These are phyloP conservation scores for Erebia ligea DNA, from an alignment of 2,888 invertebrate species.

Conservation along the genomic window DNA sequence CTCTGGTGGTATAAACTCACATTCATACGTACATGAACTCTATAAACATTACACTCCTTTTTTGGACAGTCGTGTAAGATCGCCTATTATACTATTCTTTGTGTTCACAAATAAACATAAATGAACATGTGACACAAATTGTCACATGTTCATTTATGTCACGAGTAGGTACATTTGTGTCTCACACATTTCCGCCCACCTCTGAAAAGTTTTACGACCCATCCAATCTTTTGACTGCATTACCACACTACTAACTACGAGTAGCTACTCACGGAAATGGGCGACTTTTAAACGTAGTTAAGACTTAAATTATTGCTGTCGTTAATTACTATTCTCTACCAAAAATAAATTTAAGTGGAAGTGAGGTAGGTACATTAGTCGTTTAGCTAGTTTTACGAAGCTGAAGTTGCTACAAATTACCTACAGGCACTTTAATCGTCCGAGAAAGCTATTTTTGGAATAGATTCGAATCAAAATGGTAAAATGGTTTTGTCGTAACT, in stretches of 20 bases:
- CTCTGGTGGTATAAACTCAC: too few relatives aligned
- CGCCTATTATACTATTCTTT: neutral
- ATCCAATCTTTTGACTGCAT: neutral
- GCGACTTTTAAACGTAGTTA: conserved; percentile 10
- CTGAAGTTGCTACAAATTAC: neutral
- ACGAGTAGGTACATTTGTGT: too few relatives aligned
- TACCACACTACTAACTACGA: neutral
- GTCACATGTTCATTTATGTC: neutral
- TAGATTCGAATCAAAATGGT: neutral
- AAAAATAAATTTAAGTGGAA: conserved; percentile 5
- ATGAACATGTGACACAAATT: too few relatives aligned
- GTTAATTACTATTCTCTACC: conserved; percentile 16
- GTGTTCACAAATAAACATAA: too few relatives aligned
- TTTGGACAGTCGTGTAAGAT: too few relatives aligned
- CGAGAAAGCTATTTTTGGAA: neutral
- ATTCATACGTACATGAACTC: too few relatives aligned
- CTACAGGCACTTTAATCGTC: neutral
- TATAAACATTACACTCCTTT: too few relatives aligned
- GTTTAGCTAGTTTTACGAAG: neutral
- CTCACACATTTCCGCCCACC: neutral
- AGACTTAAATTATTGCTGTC: conserved; percentile 4
- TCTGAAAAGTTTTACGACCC: neutral
- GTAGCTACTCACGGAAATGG: conserved; percentile 2
- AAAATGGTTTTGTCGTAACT: neutral
- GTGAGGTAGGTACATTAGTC: neutral